Percentiles rank a stretch among this genome's conserved stretches.
These are phyloP conservation scores for Auanema freiburgensis DNA, from an alignment of 2,888 invertebrate genomes.

Conservation along the genomic window DNA sequence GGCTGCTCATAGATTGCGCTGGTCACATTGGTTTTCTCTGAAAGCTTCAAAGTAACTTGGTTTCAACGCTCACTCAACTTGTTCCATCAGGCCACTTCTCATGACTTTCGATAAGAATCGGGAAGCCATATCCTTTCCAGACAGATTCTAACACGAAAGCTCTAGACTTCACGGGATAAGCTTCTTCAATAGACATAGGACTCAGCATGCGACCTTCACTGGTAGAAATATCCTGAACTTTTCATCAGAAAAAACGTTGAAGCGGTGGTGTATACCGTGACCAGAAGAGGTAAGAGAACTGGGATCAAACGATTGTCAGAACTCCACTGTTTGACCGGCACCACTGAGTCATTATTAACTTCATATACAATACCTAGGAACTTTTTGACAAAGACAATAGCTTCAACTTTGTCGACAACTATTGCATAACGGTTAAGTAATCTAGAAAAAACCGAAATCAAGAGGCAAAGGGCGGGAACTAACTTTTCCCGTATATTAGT, in stretches of 20 bases:
- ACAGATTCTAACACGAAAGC: constrained; percentile 32
- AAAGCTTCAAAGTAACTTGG: not conserved
- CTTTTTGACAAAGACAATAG: constrained; percentile 30
- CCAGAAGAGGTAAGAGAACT: constrained; percentile 30
- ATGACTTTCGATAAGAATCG: constrained; percentile 28
- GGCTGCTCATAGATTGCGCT: not conserved
- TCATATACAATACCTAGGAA: constrained; percentile 36
- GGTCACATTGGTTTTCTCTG: not conserved
- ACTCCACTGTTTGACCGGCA: constrained; percentile 27
- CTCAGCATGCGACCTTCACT: constrained; percentile 19
- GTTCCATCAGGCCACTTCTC: constrained; percentile 10
- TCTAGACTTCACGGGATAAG: constrained; percentile 26
- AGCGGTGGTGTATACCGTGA: constrained; percentile 19
- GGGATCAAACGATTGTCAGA: constrained; percentile 14
- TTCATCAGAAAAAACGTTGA: not conserved
- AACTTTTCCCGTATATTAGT: constrained; percentile 20
- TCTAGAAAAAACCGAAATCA: constrained; percentile 13
- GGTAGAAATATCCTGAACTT: not conserved
- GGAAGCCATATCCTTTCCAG: constrained; percentile 30
- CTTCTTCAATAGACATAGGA: constrained; percentile 28
- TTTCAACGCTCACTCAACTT: not conserved
- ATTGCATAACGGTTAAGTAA: constrained; percentile 42
- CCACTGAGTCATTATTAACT: constrained; percentile 14
- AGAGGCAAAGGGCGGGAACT: not conserved
- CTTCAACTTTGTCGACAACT: constrained; percentile 19